These are phyloP conservation scores for Poecilobothrus nobilitatus DNA, from an alignment of 2,888 invertebrate species.

Conservation along the genomic window DNA sequence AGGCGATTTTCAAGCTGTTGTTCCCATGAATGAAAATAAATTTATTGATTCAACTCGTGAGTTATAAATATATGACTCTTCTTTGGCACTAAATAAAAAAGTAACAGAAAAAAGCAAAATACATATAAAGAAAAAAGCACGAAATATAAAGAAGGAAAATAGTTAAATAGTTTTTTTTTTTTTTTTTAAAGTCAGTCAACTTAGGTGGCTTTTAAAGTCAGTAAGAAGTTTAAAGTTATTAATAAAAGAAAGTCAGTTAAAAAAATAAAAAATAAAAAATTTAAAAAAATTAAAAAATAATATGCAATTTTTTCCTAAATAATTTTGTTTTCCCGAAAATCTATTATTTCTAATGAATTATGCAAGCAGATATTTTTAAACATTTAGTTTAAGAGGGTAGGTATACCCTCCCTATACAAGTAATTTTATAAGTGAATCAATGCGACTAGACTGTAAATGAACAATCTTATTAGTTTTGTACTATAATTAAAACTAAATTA, in stretches of 20 bases:
- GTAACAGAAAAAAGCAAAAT: not conserved
- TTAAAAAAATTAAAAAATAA: not conserved
- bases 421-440: no score
- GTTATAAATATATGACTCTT: not conserved
- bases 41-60: not conserved
- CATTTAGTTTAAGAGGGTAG: no score
- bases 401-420: no score
- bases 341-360: no score
- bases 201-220: not conserved
- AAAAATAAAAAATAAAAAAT: not conserved
- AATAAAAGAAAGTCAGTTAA: not conserved
- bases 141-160: no score
- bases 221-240: no score
- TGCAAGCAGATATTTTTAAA: no score
- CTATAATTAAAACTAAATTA: no score
- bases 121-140: not conserved
- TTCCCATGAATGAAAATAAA: slow-evolving; percentile 2
- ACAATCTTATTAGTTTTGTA: no score
- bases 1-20: not conserved
- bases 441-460: no score
- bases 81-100: not conserved
- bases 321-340: not conserved
- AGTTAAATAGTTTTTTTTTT: no score
- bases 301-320: not conserved
- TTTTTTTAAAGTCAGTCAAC: not conserved